Conservation (phyloP, 2,797 vertebrate genomes). For the Anniella stebbinsi region DNA sequence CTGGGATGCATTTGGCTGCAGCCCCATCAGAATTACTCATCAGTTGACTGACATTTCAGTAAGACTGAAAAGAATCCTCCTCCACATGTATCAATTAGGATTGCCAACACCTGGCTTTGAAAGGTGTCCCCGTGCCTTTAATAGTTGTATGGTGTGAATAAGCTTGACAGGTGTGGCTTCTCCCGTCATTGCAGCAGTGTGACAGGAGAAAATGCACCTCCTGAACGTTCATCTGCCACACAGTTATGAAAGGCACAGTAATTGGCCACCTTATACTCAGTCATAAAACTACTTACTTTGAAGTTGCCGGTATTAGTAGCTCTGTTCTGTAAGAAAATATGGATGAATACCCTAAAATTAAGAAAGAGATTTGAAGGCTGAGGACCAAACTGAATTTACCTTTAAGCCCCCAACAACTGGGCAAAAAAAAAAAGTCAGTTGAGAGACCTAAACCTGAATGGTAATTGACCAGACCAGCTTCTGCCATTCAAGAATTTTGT, state of each 20-base stretch:
- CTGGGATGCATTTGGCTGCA: not conserved
- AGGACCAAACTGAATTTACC: not conserved
- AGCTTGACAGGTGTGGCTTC: conserved; percentile 35
- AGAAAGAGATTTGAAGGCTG: not conserved
- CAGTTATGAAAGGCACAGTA: conserved; percentile 20
- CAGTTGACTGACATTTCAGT: conserved; percentile 25
- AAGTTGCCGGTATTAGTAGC: conserved; percentile 9
- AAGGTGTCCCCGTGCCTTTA: conserved; percentile 15
- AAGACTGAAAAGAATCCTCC: conserved; percentile 25
- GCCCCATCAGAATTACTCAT: conserved; percentile 27
- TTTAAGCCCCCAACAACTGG: not conserved
- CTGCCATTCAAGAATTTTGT: not conserved
- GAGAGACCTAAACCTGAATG: not conserved
- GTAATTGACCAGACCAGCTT: not conserved
- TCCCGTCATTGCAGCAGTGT: conserved; percentile 16
- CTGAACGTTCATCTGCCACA: conserved; percentile 11
- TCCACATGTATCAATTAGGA: not conserved
- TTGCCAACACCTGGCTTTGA: conserved; percentile 26
- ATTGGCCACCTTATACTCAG: conserved; percentile 9
- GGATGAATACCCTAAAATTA: not conserved
- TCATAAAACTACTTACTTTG: conserved; percentile 24
- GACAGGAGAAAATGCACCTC: conserved; percentile 14
- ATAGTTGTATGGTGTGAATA: conserved; percentile 19
- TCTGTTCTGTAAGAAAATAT: not conserved
- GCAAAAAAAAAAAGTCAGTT: too few species aligned